Evolutionary conservation across 2,797 vertebrate species (phyloP).

Genomic region (Trichosurus vulpecula): DNA sequence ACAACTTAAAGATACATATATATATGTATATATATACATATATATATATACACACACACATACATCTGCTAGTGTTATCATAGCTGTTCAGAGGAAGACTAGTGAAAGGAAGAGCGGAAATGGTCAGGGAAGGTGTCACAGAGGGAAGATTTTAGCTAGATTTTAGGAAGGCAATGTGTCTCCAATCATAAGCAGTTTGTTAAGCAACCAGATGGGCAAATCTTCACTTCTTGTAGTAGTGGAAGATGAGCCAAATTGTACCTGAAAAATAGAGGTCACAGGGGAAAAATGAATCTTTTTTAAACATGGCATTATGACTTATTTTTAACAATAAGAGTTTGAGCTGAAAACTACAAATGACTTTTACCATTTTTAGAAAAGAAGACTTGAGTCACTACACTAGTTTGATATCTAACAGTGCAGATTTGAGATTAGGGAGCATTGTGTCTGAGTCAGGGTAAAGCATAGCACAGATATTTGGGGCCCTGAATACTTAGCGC

Average conservation of each 20-base stretch:
- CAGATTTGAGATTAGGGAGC: not conserved
- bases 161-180: not conserved
- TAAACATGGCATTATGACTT: not conserved
- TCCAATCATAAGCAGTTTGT: not conserved
- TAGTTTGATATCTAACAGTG: not conserved
- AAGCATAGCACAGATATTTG: not conserved
- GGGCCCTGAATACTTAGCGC: not conserved
- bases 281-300: not conserved
- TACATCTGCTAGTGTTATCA: not conserved
- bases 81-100: not conserved
- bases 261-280: not conserved
- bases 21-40: too few relatives aligned
- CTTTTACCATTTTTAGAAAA: not conserved
- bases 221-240: not conserved
- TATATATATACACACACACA: too few relatives aligned
- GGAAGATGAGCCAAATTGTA: not conserved
- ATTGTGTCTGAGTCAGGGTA: not conserved
- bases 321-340: not conserved
- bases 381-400: not conserved
- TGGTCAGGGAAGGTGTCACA: not conserved
- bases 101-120: not conserved
- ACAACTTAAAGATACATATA: not conserved
- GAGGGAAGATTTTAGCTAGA: not conserved
- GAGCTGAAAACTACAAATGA: not conserved
- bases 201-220: not conserved